Evolutionary conservation across 1,140 invertebrate species (phyloP).

Genomic region (Cataglyphis hispanica): DNA sequence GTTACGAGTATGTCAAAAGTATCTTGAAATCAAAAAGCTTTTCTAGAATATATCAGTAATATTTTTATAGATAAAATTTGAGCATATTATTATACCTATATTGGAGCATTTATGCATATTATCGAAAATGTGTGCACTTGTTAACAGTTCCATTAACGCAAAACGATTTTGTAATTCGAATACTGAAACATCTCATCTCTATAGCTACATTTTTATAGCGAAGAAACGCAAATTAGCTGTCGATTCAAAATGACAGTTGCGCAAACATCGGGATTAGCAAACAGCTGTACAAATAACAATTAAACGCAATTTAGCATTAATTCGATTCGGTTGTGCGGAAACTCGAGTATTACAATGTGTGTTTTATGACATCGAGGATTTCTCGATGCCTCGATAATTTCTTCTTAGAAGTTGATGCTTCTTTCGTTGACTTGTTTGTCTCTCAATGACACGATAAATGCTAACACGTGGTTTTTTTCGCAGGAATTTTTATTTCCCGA

Average conservation of each 20-base stretch:
- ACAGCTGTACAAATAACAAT: constrained; percentile 70
- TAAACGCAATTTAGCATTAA: constrained; percentile 52
- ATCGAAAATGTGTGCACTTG: not conserved
- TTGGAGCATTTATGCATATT: not conserved
- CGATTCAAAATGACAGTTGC: constrained; percentile 61
- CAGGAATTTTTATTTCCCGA: constrained; percentile 34
- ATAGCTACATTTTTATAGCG: not conserved
- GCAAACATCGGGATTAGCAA: constrained; percentile 54
- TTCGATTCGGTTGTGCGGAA: constrained; percentile 3
- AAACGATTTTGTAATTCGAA: constrained; percentile 8
- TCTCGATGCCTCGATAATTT: constrained; percentile 67
- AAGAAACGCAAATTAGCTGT: constrained; percentile 41
- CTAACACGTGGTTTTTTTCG: constrained; percentile 21
- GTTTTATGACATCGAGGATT: constrained; percentile 46
- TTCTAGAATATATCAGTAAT: not conserved
- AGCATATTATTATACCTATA: constrained; percentile 10
- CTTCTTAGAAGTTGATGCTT: not conserved
- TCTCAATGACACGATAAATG: constrained; percentile 75
- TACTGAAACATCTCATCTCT: not conserved
- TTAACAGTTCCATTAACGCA: constrained; percentile 5
- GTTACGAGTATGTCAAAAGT: not conserved
- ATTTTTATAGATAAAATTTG: not conserved
- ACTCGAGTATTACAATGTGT: constrained; percentile 35
- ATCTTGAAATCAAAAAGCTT: not conserved
- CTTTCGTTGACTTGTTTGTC: constrained; percentile 61